These are phyloP conservation scores for Lamellibrachia columna DNA, from an alignment of 2,888 invertebrate genomes.

Conservation along the genomic window DNA sequence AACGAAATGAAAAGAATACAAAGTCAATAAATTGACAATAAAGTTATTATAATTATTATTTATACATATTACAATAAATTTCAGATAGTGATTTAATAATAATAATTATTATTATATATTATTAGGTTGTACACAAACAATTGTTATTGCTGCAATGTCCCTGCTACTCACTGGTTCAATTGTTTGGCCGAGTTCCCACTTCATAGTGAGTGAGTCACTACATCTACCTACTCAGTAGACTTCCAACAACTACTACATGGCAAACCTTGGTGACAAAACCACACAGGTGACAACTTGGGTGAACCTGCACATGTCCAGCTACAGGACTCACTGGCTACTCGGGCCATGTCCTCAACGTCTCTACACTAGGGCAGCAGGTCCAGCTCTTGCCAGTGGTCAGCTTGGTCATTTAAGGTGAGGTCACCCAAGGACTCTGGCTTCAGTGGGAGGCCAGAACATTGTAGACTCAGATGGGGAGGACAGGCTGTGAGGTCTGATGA, in stretches of 20 bases:
- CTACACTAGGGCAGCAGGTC: not conserved
- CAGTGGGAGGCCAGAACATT: not conserved
- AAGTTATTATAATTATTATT: too few relatives aligned
- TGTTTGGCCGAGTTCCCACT: not conserved
- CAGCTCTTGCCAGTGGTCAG: not conserved
- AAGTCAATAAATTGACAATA: too few relatives aligned
- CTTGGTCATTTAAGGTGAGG: conserved; percentile 1
- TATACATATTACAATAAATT: too few relatives aligned
- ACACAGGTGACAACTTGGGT: not conserved
- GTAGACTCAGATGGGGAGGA: not conserved
- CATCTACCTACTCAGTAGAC: not conserved
- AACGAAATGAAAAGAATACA: too few relatives aligned
- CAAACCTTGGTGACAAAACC: not conserved
- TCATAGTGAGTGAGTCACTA: not conserved
- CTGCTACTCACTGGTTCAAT: not conserved
- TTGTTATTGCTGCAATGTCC: not conserved
- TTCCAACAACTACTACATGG: not conserved
- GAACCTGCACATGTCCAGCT: not conserved
- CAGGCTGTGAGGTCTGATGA: not conserved
- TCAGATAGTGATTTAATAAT: too few relatives aligned
- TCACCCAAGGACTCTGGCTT: not conserved
- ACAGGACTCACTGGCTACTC: not conserved
- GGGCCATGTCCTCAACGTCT: not conserved
- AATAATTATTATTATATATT: not conserved
- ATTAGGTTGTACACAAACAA: not conserved